Evolutionary conservation across 2,888 invertebrate genomes (phyloP).

Genomic region (Xanthostigma xanthostigma): DNA sequence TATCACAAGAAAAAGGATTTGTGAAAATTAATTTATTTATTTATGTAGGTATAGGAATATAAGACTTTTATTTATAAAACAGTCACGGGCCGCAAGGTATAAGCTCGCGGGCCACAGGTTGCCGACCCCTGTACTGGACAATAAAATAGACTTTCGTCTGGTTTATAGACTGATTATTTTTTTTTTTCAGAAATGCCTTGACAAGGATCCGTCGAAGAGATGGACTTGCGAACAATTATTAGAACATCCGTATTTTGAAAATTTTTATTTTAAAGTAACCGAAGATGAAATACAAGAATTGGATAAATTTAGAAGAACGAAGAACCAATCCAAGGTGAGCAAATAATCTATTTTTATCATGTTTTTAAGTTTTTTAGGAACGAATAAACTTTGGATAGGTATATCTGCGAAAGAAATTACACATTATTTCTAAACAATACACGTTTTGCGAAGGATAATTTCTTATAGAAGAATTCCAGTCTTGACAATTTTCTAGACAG

Average conservation of each 20-base stretch:
- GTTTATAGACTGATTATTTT: slow-evolving; percentile 16
- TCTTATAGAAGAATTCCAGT: slow-evolving; percentile 11
- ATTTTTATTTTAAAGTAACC: slow-evolving; percentile 69
- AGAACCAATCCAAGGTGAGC: slow-evolving; percentile 48
- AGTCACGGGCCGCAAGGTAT: too few species aligned
- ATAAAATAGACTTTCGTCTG: background rate
- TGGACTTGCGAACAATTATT: slow-evolving; percentile 86
- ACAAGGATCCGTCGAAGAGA: slow-evolving; percentile 83
- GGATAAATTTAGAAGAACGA: slow-evolving; percentile 36
- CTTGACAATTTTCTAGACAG: slow-evolving; percentile 18
- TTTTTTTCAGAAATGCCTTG: slow-evolving; percentile 71
- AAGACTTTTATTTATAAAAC: too few species aligned
- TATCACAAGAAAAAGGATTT: too few species aligned
- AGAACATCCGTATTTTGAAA: slow-evolving; percentile 82
- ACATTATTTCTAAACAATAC: too few species aligned
- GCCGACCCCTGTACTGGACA: too few species aligned
- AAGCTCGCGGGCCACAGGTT: too few species aligned
- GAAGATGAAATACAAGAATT: slow-evolving; percentile 50
- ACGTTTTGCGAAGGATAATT: slow-evolving; percentile 10
- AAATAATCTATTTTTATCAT: slow-evolving; percentile 13
- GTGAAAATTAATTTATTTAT: too few species aligned
- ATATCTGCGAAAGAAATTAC: background rate
- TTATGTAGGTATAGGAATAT: too few species aligned
- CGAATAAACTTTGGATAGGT: background rate
- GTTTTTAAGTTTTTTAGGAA: slow-evolving; percentile 5